These are phyloP conservation scores for Actinernus sp. DNA, from an alignment of 92 coral and sea anemone genomes.

Conservation along the genomic window DNA sequence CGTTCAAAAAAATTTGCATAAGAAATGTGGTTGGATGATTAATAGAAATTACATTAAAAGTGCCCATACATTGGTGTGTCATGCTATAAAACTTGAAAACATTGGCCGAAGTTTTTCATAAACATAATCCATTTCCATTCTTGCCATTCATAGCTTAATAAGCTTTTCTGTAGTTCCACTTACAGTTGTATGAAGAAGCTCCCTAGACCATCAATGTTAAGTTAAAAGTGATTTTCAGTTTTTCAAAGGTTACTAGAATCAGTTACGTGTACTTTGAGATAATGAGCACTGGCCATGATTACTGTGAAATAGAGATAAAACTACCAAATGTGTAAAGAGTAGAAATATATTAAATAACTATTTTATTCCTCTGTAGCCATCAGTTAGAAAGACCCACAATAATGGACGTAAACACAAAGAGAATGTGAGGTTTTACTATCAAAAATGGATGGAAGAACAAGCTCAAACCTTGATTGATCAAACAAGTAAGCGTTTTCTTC, in stretches of 20 bases:
- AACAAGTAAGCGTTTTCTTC: conserved; percentile 84
- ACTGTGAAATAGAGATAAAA: neutral
- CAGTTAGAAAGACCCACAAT: conserved; percentile 98
- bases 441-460: conserved; percentile 99
- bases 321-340: neutral
- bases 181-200: too few species aligned
- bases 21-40: too few species aligned
- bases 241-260: neutral
- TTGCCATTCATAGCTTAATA: too few species aligned
- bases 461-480: conserved; percentile 98
- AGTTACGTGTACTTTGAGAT: neutral
- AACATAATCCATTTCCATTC: too few species aligned
- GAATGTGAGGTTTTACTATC: conserved; percentile 92
- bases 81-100: too few species aligned
- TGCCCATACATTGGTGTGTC: too few species aligned
- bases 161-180: too few species aligned
- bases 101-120: too few species aligned
- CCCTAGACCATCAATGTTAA: too few species aligned
- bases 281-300: neutral
- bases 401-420: conserved; percentile 97
- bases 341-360: neutral
- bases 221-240: too few species aligned
- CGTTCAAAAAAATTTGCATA: too few species aligned
- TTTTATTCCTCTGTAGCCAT: conserved; percentile 64
- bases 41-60: too few species aligned